Percentiles rank a stretch among this genome's conserved stretches.
Conservation (phyloP, 2,113 vertebrate genomes). For the Rafetus swinhoei region DNA sequence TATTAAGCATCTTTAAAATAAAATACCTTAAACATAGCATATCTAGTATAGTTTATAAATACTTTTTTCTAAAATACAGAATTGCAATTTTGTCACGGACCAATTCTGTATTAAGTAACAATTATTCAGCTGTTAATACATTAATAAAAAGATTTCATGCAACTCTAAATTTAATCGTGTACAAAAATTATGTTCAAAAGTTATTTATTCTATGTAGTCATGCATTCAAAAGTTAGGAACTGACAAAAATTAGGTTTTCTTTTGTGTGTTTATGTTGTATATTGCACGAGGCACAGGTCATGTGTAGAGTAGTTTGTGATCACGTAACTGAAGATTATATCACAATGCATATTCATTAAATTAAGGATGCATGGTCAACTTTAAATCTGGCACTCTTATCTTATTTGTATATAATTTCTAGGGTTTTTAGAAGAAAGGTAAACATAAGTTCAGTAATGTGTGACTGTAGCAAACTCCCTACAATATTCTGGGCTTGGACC, state of each 20-base stretch:
- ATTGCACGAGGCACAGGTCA: too few relatives aligned
- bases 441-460: too few relatives aligned
- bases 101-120: not conserved
- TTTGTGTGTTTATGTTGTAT: not conserved
- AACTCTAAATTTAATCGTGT: not conserved
- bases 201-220: not conserved
- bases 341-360: too few relatives aligned
- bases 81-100: not conserved
- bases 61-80: slow-evolving; percentile 15
- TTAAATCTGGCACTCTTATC: not conserved
- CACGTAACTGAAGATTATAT: too few relatives aligned
- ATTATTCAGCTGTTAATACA: not conserved
- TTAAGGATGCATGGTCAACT: too few relatives aligned
- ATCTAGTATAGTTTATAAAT: slow-evolving; percentile 44
- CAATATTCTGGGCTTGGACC: too few relatives aligned
- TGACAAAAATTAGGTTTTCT: not conserved
- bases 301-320: too few relatives aligned
- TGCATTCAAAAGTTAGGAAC: not conserved
- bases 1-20: slow-evolving; percentile 22
- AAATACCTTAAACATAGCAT: not conserved
- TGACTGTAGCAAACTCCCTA: too few relatives aligned
- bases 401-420: too few relatives aligned
- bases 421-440: too few relatives aligned
- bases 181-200: not conserved
- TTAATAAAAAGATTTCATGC: not conserved